phyloP scores from a whole-genome alignment of 2,797 vertebrate species.

The Chloroceryle inda region DNA sequence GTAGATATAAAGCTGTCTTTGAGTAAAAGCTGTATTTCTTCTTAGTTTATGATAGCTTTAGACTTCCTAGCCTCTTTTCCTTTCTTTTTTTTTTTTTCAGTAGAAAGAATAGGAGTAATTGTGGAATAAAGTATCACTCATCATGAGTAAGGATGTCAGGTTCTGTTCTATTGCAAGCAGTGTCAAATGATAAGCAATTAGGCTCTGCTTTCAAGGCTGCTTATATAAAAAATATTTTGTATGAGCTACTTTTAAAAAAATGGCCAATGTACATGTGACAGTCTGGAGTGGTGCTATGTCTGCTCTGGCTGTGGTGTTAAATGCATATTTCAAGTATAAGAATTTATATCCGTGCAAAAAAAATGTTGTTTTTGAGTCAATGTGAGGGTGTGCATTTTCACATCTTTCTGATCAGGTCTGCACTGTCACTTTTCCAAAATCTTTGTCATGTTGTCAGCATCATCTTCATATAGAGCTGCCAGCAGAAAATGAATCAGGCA shows the following conservation, averaged over 20 bases:
- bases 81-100: background rate
- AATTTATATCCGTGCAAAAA: background rate
- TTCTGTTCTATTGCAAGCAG: background rate
- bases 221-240: constrained; percentile 30
- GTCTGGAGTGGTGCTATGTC: background rate
- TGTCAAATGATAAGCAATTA: constrained; percentile 51
- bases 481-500: constrained; percentile 14
- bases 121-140: constrained; percentile 19
- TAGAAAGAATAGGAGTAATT: constrained; percentile 17
- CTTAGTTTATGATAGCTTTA: background rate
- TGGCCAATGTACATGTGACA: background rate
- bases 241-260: background rate
- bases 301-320: background rate
- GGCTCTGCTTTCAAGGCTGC: constrained; percentile 1
- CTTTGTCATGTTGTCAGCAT: constrained; percentile 13
- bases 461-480: constrained; percentile 7
- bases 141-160: background rate
- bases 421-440: background rate
- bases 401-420: constrained; percentile 5
- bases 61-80: background rate
- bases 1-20: background rate
- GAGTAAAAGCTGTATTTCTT: background rate
- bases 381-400: constrained; percentile 1
- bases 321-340: background rate
- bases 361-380: background rate